These are phyloP conservation scores for Tuberolachnus salignus DNA, from an alignment of 2,888 invertebrate species.

Conservation along the genomic window DNA sequence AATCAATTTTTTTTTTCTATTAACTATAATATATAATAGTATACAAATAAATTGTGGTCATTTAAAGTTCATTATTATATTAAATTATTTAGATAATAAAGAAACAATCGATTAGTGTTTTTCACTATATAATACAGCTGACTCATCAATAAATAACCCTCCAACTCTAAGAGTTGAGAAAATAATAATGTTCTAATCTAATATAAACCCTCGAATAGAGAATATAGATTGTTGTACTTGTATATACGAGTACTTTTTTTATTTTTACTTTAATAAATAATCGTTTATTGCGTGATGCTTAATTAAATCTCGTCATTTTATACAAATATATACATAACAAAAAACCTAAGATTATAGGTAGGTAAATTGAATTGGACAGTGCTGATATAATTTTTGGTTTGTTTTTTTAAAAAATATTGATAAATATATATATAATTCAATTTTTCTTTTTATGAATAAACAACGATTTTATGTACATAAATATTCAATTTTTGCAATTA, in stretches of 20 bases:
- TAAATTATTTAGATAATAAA: slow-evolving; percentile 9
- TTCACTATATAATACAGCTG: background rate
- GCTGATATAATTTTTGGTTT: too few relatives aligned
- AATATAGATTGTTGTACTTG: background rate
- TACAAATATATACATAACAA: background rate
- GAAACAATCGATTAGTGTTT: too few relatives aligned
- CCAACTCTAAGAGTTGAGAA: slow-evolving; percentile 5
- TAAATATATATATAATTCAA: too few relatives aligned
- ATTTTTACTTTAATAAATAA: too few relatives aligned
- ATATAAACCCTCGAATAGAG: slow-evolving; percentile 5
- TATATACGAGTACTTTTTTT: too few relatives aligned
- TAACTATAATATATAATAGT: background rate
- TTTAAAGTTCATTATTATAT: slow-evolving; percentile 36
- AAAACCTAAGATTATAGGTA: background rate
- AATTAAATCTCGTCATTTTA: slow-evolving; percentile 6
- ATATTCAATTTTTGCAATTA: too few relatives aligned
- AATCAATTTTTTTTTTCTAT: slow-evolving; percentile 4
- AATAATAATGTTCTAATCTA: slow-evolving; percentile 8
- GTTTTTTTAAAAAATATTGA: too few relatives aligned
- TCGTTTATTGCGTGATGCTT: background rate
- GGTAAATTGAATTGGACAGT: too few relatives aligned
- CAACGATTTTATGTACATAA: too few relatives aligned
- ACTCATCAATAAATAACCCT: slow-evolving; percentile 14
- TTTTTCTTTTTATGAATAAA: too few relatives aligned
- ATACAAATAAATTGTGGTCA: background rate